These are phyloP conservation scores for Pagrus major DNA, from an alignment of 2,113 vertebrate species.

Conservation along the genomic window DNA sequence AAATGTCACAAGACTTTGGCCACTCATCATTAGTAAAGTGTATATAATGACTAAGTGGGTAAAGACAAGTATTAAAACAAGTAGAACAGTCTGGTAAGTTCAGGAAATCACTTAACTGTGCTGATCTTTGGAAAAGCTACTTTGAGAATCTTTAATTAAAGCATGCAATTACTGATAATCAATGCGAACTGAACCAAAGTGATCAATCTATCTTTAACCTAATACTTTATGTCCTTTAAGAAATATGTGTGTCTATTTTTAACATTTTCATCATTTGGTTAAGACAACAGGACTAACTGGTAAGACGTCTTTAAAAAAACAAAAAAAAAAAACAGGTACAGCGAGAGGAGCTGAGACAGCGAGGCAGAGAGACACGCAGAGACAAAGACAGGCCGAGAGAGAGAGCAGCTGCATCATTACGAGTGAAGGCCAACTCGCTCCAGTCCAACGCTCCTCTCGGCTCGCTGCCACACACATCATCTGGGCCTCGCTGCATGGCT, in stretches of 20 bases:
- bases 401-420: slow-evolving; percentile 63
- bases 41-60: too few relatives aligned
- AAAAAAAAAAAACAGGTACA: background rate
- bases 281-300: slow-evolving; percentile 3
- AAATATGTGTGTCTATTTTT: background rate
- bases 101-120: too few relatives aligned
- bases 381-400: slow-evolving; percentile 25
- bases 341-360: background rate
- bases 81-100: too few relatives aligned
- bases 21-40: too few relatives aligned
- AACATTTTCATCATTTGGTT: background rate
- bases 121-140: background rate
- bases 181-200: background rate
- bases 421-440: slow-evolving; percentile 45
- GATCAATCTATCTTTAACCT: background rate
- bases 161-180: background rate
- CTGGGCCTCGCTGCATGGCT: slow-evolving; percentile 44
- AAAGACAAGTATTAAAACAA: too few relatives aligned
- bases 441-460: slow-evolving; percentile 12
- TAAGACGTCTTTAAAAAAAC: background rate
- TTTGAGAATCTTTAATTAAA: background rate
- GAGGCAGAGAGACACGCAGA: background rate
- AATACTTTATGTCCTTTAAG: background rate
- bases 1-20: too few relatives aligned
- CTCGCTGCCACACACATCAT: slow-evolving; percentile 46